A percentile compares a stretch with the other conserved stretches of the same genome.
phyloP scores from a whole-genome alignment of 2,888 invertebrate genomes.

The Allophyes oxyacanthae region DNA sequence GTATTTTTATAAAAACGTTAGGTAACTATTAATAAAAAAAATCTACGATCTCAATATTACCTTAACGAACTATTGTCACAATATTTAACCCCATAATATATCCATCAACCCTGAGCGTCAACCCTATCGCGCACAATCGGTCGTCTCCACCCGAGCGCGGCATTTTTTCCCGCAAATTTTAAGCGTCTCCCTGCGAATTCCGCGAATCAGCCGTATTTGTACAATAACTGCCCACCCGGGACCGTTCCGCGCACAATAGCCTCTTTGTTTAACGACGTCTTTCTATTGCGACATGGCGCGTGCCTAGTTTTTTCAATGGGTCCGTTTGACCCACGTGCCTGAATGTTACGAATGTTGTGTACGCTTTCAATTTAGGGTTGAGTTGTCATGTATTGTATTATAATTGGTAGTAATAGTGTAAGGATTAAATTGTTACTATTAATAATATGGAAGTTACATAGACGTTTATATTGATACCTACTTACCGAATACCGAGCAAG shows the following conservation, averaged over 20 bases:
- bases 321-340: slow-evolving; percentile 65
- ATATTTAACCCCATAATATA: slow-evolving; percentile 18
- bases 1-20: too few relatives aligned
- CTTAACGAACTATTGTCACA: slow-evolving; percentile 48
- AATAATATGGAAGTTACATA: too few relatives aligned
- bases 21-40: too few relatives aligned
- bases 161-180: slow-evolving; percentile 85
- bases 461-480: too few relatives aligned
- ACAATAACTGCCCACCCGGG: slow-evolving; percentile 82
- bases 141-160: slow-evolving; percentile 70
- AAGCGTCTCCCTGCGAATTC: slow-evolving; percentile 77
- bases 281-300: slow-evolving; percentile 77
- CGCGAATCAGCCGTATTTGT: slow-evolving; percentile 83
- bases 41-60: neutral
- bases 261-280: slow-evolving; percentile 87
- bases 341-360: slow-evolving; percentile 59
- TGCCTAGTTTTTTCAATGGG: slow-evolving; percentile 79
- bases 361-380: slow-evolving; percentile 55
- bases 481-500: too few relatives aligned
- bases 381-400: slow-evolving; percentile 42
- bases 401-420: slow-evolving; percentile 42
- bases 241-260: slow-evolving; percentile 74
- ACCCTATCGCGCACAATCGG: slow-evolving; percentile 77
- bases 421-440: slow-evolving; percentile 6
- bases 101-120: slow-evolving; percentile 54